A percentile compares a stretch with the other conserved stretches of the same genome.
Conservation (phyloP, 2,888 invertebrate species). For the Drosophila acutilabella region DNA sequence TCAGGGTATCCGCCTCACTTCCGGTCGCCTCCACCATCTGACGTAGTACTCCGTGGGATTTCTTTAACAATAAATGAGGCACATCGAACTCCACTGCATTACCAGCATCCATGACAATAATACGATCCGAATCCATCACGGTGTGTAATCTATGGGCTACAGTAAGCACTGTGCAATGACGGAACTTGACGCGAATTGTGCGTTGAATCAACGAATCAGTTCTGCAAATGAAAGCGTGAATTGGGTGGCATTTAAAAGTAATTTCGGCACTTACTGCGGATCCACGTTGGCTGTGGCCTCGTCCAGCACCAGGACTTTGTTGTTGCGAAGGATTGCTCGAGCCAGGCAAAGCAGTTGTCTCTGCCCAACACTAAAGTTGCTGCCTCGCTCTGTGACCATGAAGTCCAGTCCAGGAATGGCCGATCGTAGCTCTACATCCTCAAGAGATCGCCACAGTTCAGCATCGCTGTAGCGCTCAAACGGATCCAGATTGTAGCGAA, state of each 20-base stretch:
- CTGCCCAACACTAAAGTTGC: slow-evolving; percentile 89
- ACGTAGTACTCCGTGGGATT: slow-evolving; percentile 87
- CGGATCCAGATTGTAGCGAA: slow-evolving; percentile 89
- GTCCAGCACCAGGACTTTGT: slow-evolving; percentile 88
- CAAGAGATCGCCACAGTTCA: slow-evolving; percentile 83
- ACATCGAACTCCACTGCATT: slow-evolving; percentile 90
- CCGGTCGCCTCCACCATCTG: slow-evolving; percentile 91
- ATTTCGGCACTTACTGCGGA: slow-evolving; percentile 85
- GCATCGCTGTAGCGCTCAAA: slow-evolving; percentile 84
- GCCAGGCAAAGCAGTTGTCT: slow-evolving; percentile 89
- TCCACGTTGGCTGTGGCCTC: slow-evolving; percentile 91
- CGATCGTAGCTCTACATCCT: slow-evolving; percentile 86
- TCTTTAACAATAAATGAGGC: slow-evolving; percentile 88
- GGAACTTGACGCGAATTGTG: slow-evolving; percentile 92
- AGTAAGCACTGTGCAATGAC: slow-evolving; percentile 93
- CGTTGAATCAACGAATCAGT: slow-evolving; percentile 94
- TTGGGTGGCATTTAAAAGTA: not conserved
- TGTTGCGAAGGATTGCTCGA: slow-evolving; percentile 88
- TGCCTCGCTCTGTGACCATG: slow-evolving; percentile 86
- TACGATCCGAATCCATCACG: slow-evolving; percentile 96
- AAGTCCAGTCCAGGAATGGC: slow-evolving; percentile 86
- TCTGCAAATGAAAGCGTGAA: slow-evolving; percentile 68
- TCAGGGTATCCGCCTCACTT: slow-evolving; percentile 85
- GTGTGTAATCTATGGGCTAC: slow-evolving; percentile 96
- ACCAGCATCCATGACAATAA: slow-evolving; percentile 95